Conservation (phyloP, 2,888 invertebrate species). For the Polymixis flavicincta region DNA sequence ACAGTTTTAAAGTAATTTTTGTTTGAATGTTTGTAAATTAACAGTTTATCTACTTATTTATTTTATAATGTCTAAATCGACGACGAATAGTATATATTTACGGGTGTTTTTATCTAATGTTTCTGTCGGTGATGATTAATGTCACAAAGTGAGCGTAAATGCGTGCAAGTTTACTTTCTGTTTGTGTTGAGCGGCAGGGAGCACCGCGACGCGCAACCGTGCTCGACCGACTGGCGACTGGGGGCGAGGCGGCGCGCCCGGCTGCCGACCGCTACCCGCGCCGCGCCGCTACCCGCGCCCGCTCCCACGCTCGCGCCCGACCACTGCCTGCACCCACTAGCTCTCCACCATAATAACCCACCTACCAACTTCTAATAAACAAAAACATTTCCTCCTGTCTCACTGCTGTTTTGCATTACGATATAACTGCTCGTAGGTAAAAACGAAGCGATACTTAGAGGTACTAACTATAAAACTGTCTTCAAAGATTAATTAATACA, state of each 20-base stretch:
- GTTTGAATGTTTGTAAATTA: constrained; percentile 27
- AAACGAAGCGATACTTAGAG: neutral
- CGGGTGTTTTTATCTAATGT: constrained; percentile 19
- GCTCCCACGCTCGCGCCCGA: constrained; percentile 44
- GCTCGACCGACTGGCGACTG: constrained; percentile 61
- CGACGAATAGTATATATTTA: neutral
- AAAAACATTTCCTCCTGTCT: constrained; percentile 35
- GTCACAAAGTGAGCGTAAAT: constrained; percentile 42
- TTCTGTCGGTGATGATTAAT: constrained; percentile 38
- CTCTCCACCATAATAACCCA: constrained; percentile 36
- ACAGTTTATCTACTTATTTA: constrained; percentile 16
- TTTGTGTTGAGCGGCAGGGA: constrained; percentile 46
- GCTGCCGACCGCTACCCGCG: constrained; percentile 14
- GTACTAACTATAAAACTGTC: neutral
- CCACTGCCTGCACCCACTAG: constrained; percentile 40
- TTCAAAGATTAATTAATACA: constrained; percentile 3
- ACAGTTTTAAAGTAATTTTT: constrained; percentile 39
- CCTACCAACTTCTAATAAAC: constrained; percentile 39
- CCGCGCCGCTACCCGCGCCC: constrained; percentile 25
- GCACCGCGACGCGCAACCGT: constrained; percentile 60
- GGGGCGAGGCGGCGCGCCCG: constrained; percentile 35
- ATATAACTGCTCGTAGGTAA: neutral
- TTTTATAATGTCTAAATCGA: neutral
- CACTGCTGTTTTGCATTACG: neutral
- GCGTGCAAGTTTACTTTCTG: constrained; percentile 55